Base-by-base conservation (phyloP, 2,797 vertebrate species). In the Ateles fusciceps region DNA sequence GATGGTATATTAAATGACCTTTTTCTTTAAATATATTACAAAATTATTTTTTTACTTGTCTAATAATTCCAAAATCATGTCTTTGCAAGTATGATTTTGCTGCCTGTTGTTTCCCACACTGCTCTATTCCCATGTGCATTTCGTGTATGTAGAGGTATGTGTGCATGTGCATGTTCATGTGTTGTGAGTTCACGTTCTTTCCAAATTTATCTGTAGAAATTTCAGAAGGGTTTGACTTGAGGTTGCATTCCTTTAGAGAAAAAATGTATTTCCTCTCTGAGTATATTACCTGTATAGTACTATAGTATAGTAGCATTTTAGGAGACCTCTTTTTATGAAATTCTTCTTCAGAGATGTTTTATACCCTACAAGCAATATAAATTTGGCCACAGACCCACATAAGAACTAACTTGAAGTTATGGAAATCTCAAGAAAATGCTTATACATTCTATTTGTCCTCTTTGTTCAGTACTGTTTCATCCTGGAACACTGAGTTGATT, bases 1-100 rank as follows among this genome's bases (percentile, higher is more conserved):
- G 24, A 85, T 64, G 55, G 95, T 79, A 93, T 33, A 44, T 7
- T 33, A 44, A 94, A 78, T 19, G 13, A 36, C 24, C 90, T 95
- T 95, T 95, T 71, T 61, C n/a, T 68, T 91, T 87, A 94, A 85
- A 89, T n/a, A 33, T 89, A 68, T 39, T 55, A 64, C n/a, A 93
- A 30, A 80, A 48, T 57, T 57, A 19, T 64, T 75, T 85, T 68
- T 93, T 57, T 39, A 78, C 52, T 89, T 96, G 30, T 8, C 42
- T 36, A 15, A 61, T 42, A 75, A 95, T 68, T 79, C 85, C 59
- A 71, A 94, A 90, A 83, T 81, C 64, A 91, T 33, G 30, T 52
- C 39, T 92, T 95, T 95, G 44, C 11, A 36, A 76, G 19, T 26
- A 33, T 80, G 22, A 50, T 85, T 76, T 80, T 86, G 17, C 22